These are phyloP conservation scores for Watsonalla binaria DNA, from an alignment of 2,888 invertebrate genomes.

Conservation along the genomic window DNA sequence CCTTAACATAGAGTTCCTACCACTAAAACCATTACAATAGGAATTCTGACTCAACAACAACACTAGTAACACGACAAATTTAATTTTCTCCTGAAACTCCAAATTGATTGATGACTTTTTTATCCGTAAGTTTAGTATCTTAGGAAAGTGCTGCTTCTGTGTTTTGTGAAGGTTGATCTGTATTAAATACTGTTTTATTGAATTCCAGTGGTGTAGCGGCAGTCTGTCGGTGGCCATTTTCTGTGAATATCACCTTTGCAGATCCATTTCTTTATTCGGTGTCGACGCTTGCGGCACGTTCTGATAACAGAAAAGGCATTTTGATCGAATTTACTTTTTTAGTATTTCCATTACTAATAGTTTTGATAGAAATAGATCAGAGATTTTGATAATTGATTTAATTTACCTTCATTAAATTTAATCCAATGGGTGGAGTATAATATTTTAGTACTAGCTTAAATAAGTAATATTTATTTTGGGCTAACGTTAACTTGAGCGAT, in stretches of 20 bases:
- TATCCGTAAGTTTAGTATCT: constrained; percentile 21
- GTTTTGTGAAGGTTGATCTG: constrained; percentile 27
- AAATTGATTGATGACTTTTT: constrained; percentile 31
- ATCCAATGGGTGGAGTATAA: too few relatives aligned
- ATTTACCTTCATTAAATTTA: too few relatives aligned
- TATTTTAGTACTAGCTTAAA: too few relatives aligned
- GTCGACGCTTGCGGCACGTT: constrained; percentile 1
- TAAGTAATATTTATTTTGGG: too few relatives aligned
- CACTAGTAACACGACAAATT: constrained; percentile 52
- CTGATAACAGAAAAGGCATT: constrained; percentile 3
- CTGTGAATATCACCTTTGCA: constrained; percentile 69
- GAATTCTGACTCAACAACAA: constrained; percentile 53
- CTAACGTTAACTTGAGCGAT: too few relatives aligned
- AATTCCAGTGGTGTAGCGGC: constrained; percentile 72
- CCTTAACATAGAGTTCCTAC: constrained; percentile 83
- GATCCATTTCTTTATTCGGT: constrained; percentile 60
- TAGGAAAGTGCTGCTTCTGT: constrained; percentile 19
- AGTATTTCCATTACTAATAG: too few relatives aligned
- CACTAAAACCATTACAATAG: constrained; percentile 60
- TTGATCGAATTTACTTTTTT: too few relatives aligned
- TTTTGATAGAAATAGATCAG: too few relatives aligned
- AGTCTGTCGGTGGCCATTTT: constrained; percentile 70
- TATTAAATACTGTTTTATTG: constrained; percentile 64
- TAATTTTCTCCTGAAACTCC: constrained; percentile 38
- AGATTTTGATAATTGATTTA: too few relatives aligned